Percentiles rank a stretch among this genome's conserved stretches.
Conservation (phyloP, 2,888 invertebrate species). For the Trichopoda pennipes region DNA sequence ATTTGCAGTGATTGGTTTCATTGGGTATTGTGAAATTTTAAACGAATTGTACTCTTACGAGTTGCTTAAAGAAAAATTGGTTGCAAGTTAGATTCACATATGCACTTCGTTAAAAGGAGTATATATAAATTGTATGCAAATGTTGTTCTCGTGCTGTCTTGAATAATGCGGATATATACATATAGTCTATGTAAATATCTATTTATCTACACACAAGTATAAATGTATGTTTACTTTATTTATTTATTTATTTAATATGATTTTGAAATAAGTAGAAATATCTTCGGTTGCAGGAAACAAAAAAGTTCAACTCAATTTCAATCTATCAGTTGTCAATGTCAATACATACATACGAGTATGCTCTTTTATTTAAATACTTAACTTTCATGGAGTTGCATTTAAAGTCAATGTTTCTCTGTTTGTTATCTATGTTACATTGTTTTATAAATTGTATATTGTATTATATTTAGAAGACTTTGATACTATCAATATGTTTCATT, state of each 20-base stretch:
- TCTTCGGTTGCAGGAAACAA: conserved; percentile 41
- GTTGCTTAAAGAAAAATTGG: conserved; percentile 9
- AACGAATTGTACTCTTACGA: conserved; percentile 25
- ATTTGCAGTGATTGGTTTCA: conserved; percentile 68
- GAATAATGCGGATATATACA: neutral
- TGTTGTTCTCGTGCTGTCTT: conserved; percentile 10
- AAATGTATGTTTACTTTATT: no score
- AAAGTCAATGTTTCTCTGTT: conserved; percentile 69
- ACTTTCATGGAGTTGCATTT: conserved; percentile 34
- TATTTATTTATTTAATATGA: conserved; percentile 25
- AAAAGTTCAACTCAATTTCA: conserved; percentile 74
- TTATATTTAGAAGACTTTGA: conserved; percentile 1
- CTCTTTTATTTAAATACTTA: conserved; percentile 5
- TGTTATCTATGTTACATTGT: conserved; percentile 40
- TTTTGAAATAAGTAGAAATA: conserved; percentile 36
- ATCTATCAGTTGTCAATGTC: conserved; percentile 77
- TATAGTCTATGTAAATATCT: neutral
- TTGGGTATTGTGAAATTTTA: conserved; percentile 39
- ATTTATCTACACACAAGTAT: no score
- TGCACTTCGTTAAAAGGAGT: conserved; percentile 40
- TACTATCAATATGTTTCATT: conserved; percentile 33
- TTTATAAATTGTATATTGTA: conserved; percentile 41
- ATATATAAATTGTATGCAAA: conserved; percentile 35
- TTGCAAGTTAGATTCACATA: neutral
- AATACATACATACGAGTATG: conserved; percentile 22